phyloP scores from a whole-genome alignment of 1,140 invertebrate genomes.

The Melanaphis sacchari region DNA sequence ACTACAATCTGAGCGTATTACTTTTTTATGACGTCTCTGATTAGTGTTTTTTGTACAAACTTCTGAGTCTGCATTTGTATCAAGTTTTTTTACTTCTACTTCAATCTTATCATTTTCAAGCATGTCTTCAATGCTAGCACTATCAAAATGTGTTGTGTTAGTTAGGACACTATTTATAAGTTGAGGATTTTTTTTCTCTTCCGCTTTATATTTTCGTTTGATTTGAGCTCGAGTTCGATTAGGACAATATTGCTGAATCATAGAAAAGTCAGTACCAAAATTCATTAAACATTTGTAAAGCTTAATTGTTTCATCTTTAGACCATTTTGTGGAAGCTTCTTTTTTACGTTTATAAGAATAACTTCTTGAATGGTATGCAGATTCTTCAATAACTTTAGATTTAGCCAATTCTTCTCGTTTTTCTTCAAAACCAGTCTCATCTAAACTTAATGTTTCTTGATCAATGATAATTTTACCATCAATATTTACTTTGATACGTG shows the following conservation, averaged over 20 bases:
- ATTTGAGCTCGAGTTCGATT: constrained; percentile 78
- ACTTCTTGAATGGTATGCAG: constrained; percentile 65
- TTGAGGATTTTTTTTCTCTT: constrained; percentile 68
- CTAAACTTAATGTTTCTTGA: constrained; percentile 75
- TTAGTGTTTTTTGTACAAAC: background rate
- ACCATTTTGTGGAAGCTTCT: constrained; percentile 63
- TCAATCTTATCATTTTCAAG: constrained; percentile 14
- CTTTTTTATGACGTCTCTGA: background rate
- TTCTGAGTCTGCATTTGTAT: background rate
- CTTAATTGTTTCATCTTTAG: constrained; percentile 72
- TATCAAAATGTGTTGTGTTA: constrained; percentile 66
- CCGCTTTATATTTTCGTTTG: constrained; percentile 79
- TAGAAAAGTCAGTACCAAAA: constrained; percentile 87
- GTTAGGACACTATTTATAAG: constrained; percentile 69
- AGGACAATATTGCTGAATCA: constrained; percentile 85
- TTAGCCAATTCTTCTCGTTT: constrained; percentile 71
- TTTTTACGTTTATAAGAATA: constrained; percentile 69
- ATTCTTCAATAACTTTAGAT: constrained; percentile 72
- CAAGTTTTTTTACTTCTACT: background rate
- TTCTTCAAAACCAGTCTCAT: constrained; percentile 73
- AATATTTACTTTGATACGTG: constrained; percentile 86
- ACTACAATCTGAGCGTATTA: constrained; percentile 20
- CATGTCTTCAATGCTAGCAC: constrained; percentile 64
- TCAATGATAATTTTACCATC: constrained; percentile 88
- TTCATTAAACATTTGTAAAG: constrained; percentile 89